Percentiles rank a stretch among this genome's conserved stretches.
phyloP scores from a whole-genome alignment of 1,140 invertebrate genomes.

The Nasonia giraulti region DNA sequence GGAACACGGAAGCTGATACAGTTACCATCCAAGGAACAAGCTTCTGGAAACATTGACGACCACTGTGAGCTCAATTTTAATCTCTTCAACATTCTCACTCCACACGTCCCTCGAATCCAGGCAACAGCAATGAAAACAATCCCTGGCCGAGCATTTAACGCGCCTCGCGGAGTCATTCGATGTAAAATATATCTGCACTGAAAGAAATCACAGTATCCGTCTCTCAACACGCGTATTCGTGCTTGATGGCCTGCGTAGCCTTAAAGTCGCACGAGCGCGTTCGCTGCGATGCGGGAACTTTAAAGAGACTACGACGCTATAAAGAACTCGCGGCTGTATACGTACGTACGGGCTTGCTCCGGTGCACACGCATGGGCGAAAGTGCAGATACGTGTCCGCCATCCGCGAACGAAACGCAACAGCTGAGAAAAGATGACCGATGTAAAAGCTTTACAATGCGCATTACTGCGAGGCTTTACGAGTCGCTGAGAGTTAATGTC shows the following conservation, averaged over 20 bases:
- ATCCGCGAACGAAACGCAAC: conserved; percentile 17
- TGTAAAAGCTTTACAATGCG: neutral
- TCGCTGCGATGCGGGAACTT: neutral
- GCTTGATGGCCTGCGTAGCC: neutral
- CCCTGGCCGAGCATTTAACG: too few relatives aligned
- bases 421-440: conserved; percentile 36
- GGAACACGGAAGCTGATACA: neutral
- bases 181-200: neutral
- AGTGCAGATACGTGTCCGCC: conserved; percentile 23
- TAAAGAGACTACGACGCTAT: neutral
- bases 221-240: too few relatives aligned
- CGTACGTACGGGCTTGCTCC: neutral
- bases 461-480: neutral
- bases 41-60: neutral
- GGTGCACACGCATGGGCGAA: neutral
- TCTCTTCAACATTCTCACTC: neutral
- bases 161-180: neutral
- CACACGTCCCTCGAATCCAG: neutral
- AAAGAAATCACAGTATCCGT: neutral
- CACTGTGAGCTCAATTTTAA: neutral
- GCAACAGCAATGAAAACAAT: neutral
- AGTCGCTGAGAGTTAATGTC: neutral
- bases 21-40: neutral
- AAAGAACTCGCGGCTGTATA: conserved; percentile 7
- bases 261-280: neutral